Conservation (phyloP, 2,113 vertebrate genomes). For the Microtus oregoni region DNA sequence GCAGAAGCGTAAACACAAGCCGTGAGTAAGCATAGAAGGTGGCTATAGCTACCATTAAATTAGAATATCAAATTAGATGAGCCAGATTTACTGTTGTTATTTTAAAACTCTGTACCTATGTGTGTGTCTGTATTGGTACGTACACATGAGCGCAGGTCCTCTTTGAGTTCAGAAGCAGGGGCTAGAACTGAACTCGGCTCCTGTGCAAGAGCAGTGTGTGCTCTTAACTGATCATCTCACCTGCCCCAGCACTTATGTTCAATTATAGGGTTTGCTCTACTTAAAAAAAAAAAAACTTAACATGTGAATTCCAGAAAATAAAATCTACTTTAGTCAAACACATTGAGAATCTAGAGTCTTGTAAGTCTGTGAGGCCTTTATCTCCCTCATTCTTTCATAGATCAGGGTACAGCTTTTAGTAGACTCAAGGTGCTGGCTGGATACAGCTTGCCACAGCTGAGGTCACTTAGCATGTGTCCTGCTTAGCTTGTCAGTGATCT, state of each 20-base stretch:
- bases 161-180: not conserved
- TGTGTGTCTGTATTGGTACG: not conserved
- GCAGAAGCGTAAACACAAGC: conserved; percentile 42
- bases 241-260: not conserved
- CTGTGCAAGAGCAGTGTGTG: not conserved
- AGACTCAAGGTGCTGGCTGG: not conserved
- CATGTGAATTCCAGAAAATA: conserved; percentile 41
- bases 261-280: not conserved
- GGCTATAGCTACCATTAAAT: conserved; percentile 8
- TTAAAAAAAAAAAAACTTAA: conserved; percentile 8
- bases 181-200: not conserved
- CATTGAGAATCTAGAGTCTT: conserved; percentile 52
- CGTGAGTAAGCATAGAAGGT: not conserved
- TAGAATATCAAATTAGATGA: conserved; percentile 47
- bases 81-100: not conserved
- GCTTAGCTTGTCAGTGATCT: not conserved
- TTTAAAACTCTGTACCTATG: not conserved
- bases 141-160: not conserved
- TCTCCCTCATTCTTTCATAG: not conserved
- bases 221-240: not conserved
- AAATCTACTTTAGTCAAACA: conserved; percentile 36
- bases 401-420: conserved; percentile 9
- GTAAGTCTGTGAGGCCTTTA: not conserved
- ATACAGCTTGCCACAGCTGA: not conserved
- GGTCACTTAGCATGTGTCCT: not conserved